These are phyloP conservation scores for Chiridota heheva DNA, from an alignment of 35 echinoderm and acorn worm genomes.

Conservation along the genomic window DNA sequence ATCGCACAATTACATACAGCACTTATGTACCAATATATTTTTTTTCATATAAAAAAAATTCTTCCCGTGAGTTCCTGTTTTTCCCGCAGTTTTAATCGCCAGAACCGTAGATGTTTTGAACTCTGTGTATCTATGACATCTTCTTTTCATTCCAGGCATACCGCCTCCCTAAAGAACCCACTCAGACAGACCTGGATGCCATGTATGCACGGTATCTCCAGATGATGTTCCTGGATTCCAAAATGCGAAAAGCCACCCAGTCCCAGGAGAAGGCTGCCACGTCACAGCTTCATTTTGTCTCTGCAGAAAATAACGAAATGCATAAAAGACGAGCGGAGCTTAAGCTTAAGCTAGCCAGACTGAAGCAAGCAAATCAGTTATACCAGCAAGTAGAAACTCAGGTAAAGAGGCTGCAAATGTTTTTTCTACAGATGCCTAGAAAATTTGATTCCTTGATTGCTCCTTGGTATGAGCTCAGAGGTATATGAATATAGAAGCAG, in stretches of 20 bases:
- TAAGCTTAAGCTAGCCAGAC: constrained; percentile 63
- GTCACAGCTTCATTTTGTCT: constrained; percentile 74
- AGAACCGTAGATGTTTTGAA: no score
- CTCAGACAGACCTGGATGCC: constrained; percentile 64
- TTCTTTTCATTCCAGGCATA: no score
- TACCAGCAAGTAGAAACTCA: constrained; percentile 76
- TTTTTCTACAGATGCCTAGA: no score
- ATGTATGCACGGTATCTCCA: constrained; percentile 86
- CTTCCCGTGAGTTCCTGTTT: no score
- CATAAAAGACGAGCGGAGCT: constrained; percentile 42
- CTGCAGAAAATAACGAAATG: constrained; percentile 77
- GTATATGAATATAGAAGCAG: no score
- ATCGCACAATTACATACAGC: no score
- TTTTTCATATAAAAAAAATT: no score
- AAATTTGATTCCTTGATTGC: no score
- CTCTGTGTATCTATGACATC: no score
- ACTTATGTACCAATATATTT: no score
- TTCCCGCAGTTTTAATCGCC: no score
- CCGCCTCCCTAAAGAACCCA: constrained; percentile 51
- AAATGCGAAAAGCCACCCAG: constrained; percentile 58
- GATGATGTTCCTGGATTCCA: constrained; percentile 74
- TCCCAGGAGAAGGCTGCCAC: constrained; percentile 71
- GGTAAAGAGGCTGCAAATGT: background rate
- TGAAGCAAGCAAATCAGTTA: constrained; percentile 72
- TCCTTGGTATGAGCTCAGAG: no score